Conservation (phyloP, 2,113 vertebrate genomes). For the Nicator chloris region DNA sequence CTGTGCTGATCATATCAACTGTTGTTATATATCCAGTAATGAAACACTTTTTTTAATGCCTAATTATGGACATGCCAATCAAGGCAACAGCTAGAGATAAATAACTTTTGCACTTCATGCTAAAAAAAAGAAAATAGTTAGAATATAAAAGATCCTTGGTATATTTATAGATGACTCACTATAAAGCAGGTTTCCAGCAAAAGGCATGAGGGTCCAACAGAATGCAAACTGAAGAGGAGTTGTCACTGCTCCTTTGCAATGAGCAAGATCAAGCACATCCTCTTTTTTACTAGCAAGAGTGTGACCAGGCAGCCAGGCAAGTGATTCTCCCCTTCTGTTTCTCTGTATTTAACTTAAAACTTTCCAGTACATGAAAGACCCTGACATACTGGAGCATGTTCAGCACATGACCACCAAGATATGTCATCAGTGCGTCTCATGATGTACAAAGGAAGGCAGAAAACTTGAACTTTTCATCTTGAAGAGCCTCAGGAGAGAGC, state of each 20-base stretch:
- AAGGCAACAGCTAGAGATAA: neutral
- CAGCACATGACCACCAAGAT: neutral
- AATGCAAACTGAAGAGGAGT: neutral
- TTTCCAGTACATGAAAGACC: neutral
- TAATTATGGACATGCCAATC: neutral
- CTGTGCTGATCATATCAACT: neutral
- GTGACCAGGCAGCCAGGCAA: neutral
- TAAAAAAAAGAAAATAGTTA: neutral
- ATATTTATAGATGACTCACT: neutral
- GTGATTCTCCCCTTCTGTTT: neutral
- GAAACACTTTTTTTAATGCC: neutral
- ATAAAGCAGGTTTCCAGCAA: neutral
- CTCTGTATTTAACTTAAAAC: neutral
- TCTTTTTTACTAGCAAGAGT: neutral
- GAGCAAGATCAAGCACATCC: neutral
- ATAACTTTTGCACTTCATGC: neutral
- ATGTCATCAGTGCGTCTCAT: neutral
- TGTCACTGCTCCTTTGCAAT: neutral
- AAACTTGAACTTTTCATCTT: neutral
- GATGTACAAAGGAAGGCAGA: neutral
- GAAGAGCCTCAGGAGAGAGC: neutral
- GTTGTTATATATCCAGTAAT: neutral
- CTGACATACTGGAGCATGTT: neutral
- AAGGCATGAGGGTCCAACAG: rapidly evolving
- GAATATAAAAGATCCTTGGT: neutral